Conservation (phyloP, 2,888 invertebrate genomes). For the Eustalomyia histrio region DNA sequence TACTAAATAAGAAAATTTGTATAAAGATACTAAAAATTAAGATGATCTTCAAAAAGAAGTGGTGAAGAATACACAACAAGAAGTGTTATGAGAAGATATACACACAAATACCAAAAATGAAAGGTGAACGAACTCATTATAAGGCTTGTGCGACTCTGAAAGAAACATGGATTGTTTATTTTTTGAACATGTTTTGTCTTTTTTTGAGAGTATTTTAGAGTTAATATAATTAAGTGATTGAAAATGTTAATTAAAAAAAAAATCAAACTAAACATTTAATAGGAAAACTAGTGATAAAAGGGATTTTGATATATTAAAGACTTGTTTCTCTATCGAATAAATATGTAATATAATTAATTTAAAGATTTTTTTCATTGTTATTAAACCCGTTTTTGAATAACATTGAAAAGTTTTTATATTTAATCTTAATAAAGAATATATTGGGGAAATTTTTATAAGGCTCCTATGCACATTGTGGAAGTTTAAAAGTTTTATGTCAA, state of each 20-base stretch:
- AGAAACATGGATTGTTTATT: background rate
- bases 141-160: background rate
- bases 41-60: slow-evolving; percentile 41
- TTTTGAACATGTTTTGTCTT: background rate
- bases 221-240: background rate
- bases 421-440: too few species aligned
- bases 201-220: background rate
- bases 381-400: background rate
- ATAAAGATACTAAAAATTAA: slow-evolving; percentile 47
- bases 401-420: background rate
- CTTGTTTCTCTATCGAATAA: background rate
- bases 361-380: background rate
- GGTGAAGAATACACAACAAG: background rate
- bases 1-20: slow-evolving; percentile 24
- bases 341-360: background rate
- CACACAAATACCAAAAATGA: background rate
- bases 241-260: background rate
- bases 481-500: too few species aligned
- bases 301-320: background rate
- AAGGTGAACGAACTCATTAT: slow-evolving; percentile 6
- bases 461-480: too few species aligned
- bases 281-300: background rate
- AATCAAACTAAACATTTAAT: background rate
- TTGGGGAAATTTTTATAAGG: too few species aligned
- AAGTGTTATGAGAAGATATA: background rate